Percentiles rank a stretch among this genome's conserved stretches.
Conservation (phyloP, 2,113 vertebrate species). For the Rhodinocichla rosea region DNA sequence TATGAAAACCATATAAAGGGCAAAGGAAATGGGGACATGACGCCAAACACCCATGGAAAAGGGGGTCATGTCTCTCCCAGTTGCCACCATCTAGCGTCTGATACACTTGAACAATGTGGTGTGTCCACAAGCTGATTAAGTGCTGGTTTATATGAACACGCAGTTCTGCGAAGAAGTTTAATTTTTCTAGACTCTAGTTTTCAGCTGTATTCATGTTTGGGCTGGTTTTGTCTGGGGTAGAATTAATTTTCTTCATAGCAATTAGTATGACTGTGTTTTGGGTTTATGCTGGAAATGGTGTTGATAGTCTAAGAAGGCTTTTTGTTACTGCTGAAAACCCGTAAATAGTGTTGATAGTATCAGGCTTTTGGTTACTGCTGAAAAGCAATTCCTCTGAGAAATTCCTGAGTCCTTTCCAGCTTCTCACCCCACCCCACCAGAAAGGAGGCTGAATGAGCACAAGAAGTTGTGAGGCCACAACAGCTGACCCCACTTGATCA, state of each 20-base stretch:
- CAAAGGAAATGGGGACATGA: background rate
- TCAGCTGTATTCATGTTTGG: background rate
- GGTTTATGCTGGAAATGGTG: background rate
- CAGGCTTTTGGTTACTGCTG: background rate
- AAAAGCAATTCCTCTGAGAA: background rate
- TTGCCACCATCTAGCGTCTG: background rate
- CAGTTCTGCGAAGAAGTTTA: background rate
- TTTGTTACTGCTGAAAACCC: background rate
- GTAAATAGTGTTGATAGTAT: no score
- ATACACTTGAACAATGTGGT: fast-evolving
- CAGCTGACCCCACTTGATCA: background rate
- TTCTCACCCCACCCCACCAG: no score
- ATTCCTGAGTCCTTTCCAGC: background rate
- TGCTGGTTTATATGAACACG: background rate
- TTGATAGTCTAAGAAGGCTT: background rate
- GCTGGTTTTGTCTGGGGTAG: background rate
- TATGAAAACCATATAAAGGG: background rate
- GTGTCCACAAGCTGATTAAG: background rate
- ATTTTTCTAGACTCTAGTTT: background rate
- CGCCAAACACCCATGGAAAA: fast-evolving
- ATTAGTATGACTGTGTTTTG: background rate
- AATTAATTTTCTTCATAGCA: background rate
- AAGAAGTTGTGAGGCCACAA: background rate
- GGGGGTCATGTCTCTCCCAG: no score
- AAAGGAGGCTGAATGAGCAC: background rate